Evolutionary conservation across 1,140 invertebrate species (phyloP).

Genomic region (Battus philenor): DNA sequence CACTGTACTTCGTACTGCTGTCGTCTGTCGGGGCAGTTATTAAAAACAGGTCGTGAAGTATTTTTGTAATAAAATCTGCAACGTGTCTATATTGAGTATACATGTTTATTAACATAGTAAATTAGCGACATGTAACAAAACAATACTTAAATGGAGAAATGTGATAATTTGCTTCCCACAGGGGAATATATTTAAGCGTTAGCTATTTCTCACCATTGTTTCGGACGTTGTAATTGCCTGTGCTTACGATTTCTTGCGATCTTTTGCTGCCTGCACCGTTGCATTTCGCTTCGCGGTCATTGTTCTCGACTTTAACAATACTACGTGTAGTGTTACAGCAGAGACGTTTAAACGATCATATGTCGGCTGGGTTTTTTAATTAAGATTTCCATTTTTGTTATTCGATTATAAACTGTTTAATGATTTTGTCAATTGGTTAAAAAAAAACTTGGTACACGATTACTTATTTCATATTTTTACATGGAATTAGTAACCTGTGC

Average conservation of each 20-base stretch:
- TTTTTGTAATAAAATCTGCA: too few relatives aligned
- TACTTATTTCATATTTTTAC: too few relatives aligned
- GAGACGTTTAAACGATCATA: conserved; percentile 5
- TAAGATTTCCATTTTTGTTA: background rate
- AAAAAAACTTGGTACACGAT: too few relatives aligned
- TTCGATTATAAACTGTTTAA: too few relatives aligned
- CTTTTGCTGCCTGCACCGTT: conserved; percentile 10
- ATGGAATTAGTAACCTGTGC: too few relatives aligned
- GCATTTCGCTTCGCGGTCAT: conserved; percentile 15
- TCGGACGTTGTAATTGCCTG: conserved; percentile 11
- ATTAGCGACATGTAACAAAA: conserved; percentile 1
- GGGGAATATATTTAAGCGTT: conserved; percentile 12
- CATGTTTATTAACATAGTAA: background rate
- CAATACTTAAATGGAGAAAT: conserved; percentile 15
- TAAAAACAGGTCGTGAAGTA: too few relatives aligned
- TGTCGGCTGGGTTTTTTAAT: background rate
- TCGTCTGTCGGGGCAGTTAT: too few relatives aligned
- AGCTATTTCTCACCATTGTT: conserved; percentile 14
- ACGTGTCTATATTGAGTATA: background rate
- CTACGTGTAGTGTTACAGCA: background rate
- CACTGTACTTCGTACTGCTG: too few relatives aligned
- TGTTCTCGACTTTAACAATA: conserved; percentile 13
- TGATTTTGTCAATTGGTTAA: too few relatives aligned
- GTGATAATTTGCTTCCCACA: conserved; percentile 16
- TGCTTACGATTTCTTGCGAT: conserved; percentile 14